Evolutionary conservation across 2,113 vertebrate species (phyloP), one percentile per base, ranked within the genome.

Genomic region (Zosterops lateralis): DNA sequence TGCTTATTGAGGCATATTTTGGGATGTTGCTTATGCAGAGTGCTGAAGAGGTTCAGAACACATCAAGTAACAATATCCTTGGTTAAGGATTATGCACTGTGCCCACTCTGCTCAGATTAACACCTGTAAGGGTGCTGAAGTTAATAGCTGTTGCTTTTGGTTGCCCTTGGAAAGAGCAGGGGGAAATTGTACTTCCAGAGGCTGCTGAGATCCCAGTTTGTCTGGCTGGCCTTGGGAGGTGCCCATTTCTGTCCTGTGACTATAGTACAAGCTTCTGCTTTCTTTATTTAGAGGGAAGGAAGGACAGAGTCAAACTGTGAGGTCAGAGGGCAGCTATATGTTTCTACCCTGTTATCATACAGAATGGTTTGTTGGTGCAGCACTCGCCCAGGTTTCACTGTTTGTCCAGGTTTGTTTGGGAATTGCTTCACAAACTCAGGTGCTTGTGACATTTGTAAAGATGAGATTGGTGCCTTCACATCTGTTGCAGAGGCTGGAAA

Each of bases 351-450:
- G n/a, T 58, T 84, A 38, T 51, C 42, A 45, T 3, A 14, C 0
- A 6, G 58, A 21, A 34, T 57, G 50, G 44, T 65, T 83, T 58
- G 38, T 68, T 53, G 82, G 65, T 74, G 34, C 57, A 77, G 79
- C 53, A 36, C 48, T 51, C 45, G 19, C 36, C 34, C 50, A 28
- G 47, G 38, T 82, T 83, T 79, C 70, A 42, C 21, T 79, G 44
- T 87, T 92, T 92, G 89, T 36, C 79, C 66, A 82, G 89, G 81
- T 72, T 73, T 91, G 74, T 93, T 93, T 94, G 81, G 51, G 48
- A 48, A 72, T 93, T 94, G 81, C 89, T 58, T 94, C 91, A 93
- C 74, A 45, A 53, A 56, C 61, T 78, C 73, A 62, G 87, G 80
- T 84, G 53, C 60, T 86, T 0, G 0, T 83, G 92, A 48, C 89